Evolutionary conservation across 2,888 invertebrate species (phyloP).

Genomic region (Netelia inedita): DNA sequence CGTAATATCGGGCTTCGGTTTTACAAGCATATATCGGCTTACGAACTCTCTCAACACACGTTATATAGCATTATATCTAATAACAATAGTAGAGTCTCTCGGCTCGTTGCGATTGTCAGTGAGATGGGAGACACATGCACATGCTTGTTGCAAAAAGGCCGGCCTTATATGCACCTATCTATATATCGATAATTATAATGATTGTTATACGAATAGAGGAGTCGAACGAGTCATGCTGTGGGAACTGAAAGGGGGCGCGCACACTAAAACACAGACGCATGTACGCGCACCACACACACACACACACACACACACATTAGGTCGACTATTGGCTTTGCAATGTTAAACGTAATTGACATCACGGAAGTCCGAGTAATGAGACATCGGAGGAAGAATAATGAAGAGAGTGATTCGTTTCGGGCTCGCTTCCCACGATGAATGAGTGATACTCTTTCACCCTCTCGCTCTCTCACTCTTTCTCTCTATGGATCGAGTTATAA

Average conservation of each 20-base stretch:
- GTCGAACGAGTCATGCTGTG: conserved; percentile 70
- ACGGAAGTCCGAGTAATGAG: conserved; percentile 73
- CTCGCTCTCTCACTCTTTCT: neutral
- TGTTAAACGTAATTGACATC: conserved; percentile 74
- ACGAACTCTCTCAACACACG: conserved; percentile 32
- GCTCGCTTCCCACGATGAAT: conserved; percentile 72
- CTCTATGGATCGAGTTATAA: conserved; percentile 36
- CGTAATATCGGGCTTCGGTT: neutral
- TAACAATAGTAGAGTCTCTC: conserved; percentile 49
- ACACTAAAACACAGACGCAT: conserved; percentile 30
- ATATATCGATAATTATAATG: conserved; percentile 73
- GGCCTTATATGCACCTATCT: conserved; percentile 67
- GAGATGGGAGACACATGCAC: conserved; percentile 54
- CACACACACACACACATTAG: conserved; percentile 12
- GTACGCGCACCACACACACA: neutral
- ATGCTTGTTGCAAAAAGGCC: conserved; percentile 53
- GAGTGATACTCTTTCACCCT: conserved; percentile 53
- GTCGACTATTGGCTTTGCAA: conserved; percentile 53
- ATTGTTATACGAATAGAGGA: conserved; percentile 65
- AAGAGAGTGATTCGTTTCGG: conserved; percentile 72
- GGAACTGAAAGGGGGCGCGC: conserved; percentile 68
- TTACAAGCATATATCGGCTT: conserved; percentile 6
- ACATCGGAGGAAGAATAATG: conserved; percentile 71
- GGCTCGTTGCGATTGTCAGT: conserved; percentile 52
- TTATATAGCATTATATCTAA: conserved; percentile 60